Percentiles rank a stretch among this genome's conserved stretches.
phyloP scores from a whole-genome alignment of 2,888 invertebrate species.

The Phengaris arion region DNA sequence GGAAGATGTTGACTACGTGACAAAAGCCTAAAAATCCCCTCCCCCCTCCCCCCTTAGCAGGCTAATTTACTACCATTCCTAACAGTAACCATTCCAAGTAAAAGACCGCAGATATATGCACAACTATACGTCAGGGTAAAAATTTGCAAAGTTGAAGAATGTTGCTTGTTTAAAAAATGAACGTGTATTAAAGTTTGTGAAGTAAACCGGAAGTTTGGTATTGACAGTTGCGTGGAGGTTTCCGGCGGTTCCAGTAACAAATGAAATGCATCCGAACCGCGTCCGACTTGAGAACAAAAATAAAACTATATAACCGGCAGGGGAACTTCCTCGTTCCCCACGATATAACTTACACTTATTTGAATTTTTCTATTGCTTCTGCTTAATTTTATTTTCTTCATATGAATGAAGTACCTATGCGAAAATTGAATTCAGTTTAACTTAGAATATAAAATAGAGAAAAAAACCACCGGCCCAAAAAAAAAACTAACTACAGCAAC shows the following conservation, averaged over 20 bases:
- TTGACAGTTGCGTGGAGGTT: slow-evolving; percentile 11
- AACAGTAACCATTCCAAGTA: too few relatives aligned
- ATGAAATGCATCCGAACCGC: slow-evolving; percentile 11
- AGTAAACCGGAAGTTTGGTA: background rate
- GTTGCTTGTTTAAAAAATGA: slow-evolving; percentile 6
- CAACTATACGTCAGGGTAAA: background rate
- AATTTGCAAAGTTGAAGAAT: background rate
- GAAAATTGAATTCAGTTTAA: too few relatives aligned
- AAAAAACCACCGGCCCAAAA: too few relatives aligned
- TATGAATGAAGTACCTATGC: too few relatives aligned
- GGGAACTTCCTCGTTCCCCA: background rate
- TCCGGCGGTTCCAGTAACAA: background rate
- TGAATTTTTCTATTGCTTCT: slow-evolving; percentile 7
- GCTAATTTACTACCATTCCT: too few relatives aligned
- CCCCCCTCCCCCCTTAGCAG: too few relatives aligned
- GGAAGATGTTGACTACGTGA: too few relatives aligned
- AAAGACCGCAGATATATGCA: too few relatives aligned
- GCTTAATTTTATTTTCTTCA: background rate
- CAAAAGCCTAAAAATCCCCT: too few relatives aligned
- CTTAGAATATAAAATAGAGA: too few relatives aligned
- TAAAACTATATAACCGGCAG: background rate
- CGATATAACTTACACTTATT: background rate
- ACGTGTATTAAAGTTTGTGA: slow-evolving; percentile 5
- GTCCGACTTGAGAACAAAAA: slow-evolving; percentile 6
- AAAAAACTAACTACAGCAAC: too few relatives aligned